These are phyloP conservation scores for Euthynnus affinis DNA, from an alignment of 2,797 vertebrate species.

Conservation along the genomic window DNA sequence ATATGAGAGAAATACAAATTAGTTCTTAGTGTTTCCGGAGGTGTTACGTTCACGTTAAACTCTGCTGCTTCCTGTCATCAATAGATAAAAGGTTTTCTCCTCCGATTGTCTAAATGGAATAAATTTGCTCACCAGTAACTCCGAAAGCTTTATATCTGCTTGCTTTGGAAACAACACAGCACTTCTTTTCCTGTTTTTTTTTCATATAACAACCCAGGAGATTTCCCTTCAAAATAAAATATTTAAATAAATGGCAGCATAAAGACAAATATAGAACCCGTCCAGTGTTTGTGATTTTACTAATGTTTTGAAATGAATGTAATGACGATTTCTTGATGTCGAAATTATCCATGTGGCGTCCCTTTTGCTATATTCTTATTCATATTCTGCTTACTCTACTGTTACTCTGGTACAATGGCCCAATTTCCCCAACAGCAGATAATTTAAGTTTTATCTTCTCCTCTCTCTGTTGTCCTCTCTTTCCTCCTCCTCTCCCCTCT, in stretches of 20 bases:
- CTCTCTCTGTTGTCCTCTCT: constrained; percentile 31
- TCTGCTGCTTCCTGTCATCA: background rate
- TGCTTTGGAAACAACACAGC: background rate
- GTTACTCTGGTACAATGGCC: constrained; percentile 37
- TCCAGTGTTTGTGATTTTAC: constrained; percentile 9
- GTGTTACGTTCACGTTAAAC: background rate
- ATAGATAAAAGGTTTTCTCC: background rate
- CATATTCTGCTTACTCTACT: constrained; percentile 31
- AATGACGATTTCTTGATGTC: constrained; percentile 11
- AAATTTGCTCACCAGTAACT: background rate
- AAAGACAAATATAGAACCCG: background rate
- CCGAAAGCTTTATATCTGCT: background rate
- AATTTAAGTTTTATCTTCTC: constrained; percentile 47
- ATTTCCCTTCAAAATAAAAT: background rate
- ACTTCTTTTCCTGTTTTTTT: background rate
- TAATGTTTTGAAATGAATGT: constrained; percentile 28
- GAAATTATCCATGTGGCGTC: background rate
- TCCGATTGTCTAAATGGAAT: background rate
- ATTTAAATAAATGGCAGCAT: background rate
- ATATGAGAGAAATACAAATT: background rate
- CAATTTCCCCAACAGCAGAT: constrained; percentile 33
- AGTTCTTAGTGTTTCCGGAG: background rate
- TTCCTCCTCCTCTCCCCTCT: constrained; percentile 14
- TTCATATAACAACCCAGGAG: background rate
- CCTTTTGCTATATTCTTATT: constrained; percentile 20